Evolutionary conservation across 2,797 vertebrate species (phyloP).

Genomic region (Psittacula derbiana): DNA sequence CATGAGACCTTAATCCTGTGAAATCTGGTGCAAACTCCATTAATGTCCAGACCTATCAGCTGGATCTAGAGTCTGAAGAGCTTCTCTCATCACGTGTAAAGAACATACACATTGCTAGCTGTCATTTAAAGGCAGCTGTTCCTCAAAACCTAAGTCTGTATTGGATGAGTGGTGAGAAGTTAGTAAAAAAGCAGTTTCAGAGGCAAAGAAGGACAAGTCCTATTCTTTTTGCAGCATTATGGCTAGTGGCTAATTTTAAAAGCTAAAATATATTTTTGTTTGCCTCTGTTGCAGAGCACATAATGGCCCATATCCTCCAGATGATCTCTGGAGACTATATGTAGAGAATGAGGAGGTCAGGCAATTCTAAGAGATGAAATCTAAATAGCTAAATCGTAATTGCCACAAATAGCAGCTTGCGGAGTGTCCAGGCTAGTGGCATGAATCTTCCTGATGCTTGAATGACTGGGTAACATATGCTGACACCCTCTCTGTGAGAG

Average conservation of each 20-base stretch:
- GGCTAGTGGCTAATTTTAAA: background rate
- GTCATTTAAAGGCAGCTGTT: background rate
- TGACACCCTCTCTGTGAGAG: background rate
- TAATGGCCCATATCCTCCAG: conserved; percentile 6
- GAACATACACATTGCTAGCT: background rate
- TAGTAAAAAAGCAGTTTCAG: background rate
- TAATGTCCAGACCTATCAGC: background rate
- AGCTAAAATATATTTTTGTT: background rate
- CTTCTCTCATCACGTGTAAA: background rate
- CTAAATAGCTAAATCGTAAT: conserved; percentile 23
- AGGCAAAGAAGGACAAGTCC: background rate
- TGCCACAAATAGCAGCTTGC: background rate
- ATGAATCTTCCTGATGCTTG: background rate
- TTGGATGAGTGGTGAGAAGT: background rate
- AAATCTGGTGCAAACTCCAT: background rate
- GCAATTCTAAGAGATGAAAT: conserved; percentile 16
- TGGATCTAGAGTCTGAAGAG: background rate
- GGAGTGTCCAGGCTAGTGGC: background rate
- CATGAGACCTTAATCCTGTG: background rate
- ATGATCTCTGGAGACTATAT: conserved; percentile 12
- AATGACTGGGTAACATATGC: background rate
- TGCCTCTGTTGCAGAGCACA: background rate
- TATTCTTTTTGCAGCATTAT: background rate
- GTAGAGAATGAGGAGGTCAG: conserved; percentile 5
- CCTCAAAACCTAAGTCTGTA: background rate